Conservation (phyloP, 2,797 vertebrate genomes). For the Pitangus sulphuratus region DNA sequence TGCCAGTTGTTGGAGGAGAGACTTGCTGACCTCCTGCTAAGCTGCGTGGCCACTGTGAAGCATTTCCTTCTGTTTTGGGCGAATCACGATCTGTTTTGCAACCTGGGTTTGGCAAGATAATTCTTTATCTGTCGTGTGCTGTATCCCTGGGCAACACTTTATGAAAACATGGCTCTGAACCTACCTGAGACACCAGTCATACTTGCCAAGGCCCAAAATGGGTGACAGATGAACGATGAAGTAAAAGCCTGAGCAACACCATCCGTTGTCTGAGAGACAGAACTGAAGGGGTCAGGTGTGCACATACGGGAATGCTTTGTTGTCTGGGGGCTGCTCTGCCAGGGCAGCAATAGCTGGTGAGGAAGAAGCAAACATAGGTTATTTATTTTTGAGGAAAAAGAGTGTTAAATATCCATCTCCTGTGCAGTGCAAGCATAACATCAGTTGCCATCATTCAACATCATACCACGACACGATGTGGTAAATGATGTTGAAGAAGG, state of each 20-base stretch:
- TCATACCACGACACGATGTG: neutral
- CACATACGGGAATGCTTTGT: neutral
- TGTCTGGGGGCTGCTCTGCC: neutral
- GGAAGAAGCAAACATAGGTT: neutral
- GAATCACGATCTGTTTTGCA: neutral
- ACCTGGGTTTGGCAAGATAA: neutral
- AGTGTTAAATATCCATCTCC: neutral
- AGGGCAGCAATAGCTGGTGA: neutral
- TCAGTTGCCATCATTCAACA: neutral
- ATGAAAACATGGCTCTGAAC: neutral
- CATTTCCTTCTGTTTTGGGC: neutral
- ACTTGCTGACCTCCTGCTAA: neutral
- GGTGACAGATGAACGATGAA: neutral
- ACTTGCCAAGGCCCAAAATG: neutral
- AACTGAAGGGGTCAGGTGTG: neutral
- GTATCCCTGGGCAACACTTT: neutral
- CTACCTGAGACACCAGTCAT: neutral
- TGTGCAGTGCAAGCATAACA: neutral
- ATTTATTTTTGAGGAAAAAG: neutral
- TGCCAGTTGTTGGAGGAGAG: neutral
- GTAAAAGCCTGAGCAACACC: neutral
- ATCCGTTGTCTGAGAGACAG: neutral
- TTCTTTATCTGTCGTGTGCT: accelerated
- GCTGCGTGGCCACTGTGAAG: neutral
- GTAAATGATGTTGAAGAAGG: neutral